Evolutionary conservation across 2,888 invertebrate species (phyloP).

Genomic region (Synergus itoensis): DNA sequence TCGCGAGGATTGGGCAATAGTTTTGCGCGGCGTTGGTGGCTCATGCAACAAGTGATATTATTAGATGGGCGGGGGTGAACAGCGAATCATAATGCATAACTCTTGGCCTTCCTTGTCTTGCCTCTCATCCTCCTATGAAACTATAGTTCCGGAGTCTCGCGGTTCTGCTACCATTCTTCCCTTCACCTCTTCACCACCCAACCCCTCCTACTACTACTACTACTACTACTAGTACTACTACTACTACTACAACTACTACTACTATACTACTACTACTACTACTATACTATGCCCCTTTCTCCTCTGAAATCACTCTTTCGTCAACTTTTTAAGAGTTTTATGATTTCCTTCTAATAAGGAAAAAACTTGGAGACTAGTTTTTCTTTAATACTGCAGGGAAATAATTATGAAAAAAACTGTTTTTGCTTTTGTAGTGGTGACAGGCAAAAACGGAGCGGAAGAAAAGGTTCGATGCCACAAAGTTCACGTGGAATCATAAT

Average conservation of each 20-base stretch:
- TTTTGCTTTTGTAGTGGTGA: not conserved
- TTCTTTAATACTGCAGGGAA: not conserved
- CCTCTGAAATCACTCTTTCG: conserved; percentile 18
- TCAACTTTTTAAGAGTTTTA: conserved; percentile 9
- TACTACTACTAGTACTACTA: too few relatives aligned
- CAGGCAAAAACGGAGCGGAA: conserved; percentile 47
- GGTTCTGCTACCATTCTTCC: conserved; percentile 19
- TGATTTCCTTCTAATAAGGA: not conserved
- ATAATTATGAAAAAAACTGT: not conserved
- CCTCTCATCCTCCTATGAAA: conserved; percentile 39
- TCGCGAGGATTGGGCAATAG: conserved; percentile 50
- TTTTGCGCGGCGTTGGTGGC: conserved; percentile 51
- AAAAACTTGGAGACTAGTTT: not conserved
- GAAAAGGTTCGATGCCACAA: conserved; percentile 53
- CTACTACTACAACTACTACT: too few relatives aligned
- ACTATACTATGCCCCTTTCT: not conserved
- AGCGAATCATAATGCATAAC: conserved; percentile 77
- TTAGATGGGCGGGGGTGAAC: conserved; percentile 71
- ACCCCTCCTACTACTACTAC: too few relatives aligned
- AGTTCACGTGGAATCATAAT: conserved; percentile 58
- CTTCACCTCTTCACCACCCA: not conserved
- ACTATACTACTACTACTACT: too few relatives aligned
- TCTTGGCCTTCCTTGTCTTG: conserved; percentile 71
- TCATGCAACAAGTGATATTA: conserved; percentile 77
- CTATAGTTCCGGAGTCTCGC: conserved; percentile 30